Base-by-base conservation (phyloP, 92 coral and sea anemone genomes). In the Meandrina meandrites region DNA sequence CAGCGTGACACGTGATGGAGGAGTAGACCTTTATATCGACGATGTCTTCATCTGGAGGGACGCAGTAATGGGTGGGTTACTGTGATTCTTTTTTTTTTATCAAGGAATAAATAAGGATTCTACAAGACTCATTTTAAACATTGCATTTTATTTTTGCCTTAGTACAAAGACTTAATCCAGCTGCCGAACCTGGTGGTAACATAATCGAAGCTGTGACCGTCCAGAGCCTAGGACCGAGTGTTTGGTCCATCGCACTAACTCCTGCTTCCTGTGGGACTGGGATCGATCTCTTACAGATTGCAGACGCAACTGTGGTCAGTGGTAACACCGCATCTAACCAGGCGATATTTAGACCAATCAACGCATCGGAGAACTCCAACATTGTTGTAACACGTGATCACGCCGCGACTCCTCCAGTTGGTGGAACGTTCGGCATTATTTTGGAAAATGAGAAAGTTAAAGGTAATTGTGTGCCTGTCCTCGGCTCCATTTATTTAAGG, bases 11-110 rank as follows among this genome's bases (percentile, higher is more conserved):
- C 62, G 88, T 36, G 76, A 53, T 8, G 18, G 60, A 3, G 81
- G 75, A 28, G 28, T 67, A 21, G 96, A 93, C 67, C 70, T 95
- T 40, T 93, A 82, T 69, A 73, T 95, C 37, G 98, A 95, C 67
- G 98, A 95, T 56, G 79, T 95, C 22, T 91, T 92, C 83, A 95
- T 95, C 37, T 94, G 96, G 94, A 86, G 90, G 40, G 91, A 90
- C 35, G 56, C 94, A 14, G 94, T 90, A 31, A 35, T 35, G 14
- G 98, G 98, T 95, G 80, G 50, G 86, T 36, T 48, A 54, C 34
- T 57, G 51, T 74, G 47, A 19, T 50, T 11, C 11, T 50, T 19
- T 15, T 2, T 36, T 50, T 19, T 15, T 2, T 36, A 9, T 75
- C n/a, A 17, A 36, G 27, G 27, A 37, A 75, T n/a, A 13, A 35